These are phyloP conservation scores for Agrochola lota DNA, from an alignment of 2,888 invertebrate genomes.

Conservation along the genomic window DNA sequence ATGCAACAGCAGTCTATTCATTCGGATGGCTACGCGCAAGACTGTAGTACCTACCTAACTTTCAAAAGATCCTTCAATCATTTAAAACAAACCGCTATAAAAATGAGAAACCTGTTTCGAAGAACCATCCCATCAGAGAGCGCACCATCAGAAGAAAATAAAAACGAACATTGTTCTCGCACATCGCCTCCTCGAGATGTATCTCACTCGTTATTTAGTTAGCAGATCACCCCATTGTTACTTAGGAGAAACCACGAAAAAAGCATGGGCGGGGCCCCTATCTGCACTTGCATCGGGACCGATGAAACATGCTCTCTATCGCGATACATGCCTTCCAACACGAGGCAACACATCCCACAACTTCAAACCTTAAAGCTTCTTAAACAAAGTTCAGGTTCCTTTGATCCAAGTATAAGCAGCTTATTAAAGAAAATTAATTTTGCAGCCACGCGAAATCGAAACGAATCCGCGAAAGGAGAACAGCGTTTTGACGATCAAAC, in stretches of 20 bases:
- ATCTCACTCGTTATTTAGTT: slow-evolving; percentile 89
- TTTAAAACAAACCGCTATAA: slow-evolving; percentile 68
- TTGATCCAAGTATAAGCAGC: slow-evolving; percentile 69
- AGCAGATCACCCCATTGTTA: slow-evolving; percentile 90
- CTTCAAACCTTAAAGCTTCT: slow-evolving; percentile 59
- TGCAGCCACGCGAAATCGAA: slow-evolving; percentile 87
- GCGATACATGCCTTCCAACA: slow-evolving; percentile 88
- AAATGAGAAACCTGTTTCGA: slow-evolving; percentile 66
- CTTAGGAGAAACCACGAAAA: slow-evolving; percentile 89
- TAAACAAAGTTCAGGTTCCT: slow-evolving; percentile 70
- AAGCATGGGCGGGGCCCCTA: slow-evolving; percentile 89
- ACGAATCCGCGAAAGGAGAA: slow-evolving; percentile 82
- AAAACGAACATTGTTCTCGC: slow-evolving; percentile 79
- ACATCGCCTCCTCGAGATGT: slow-evolving; percentile 80
- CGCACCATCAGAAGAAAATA: slow-evolving; percentile 73
- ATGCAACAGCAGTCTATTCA: slow-evolving; percentile 15
- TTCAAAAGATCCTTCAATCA: slow-evolving; percentile 59
- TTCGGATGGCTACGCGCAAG: slow-evolving; percentile 19
- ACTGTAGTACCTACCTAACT: neutral
- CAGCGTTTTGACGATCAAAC: slow-evolving; percentile 67
- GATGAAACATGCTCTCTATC: slow-evolving; percentile 88
- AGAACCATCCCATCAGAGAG: slow-evolving; percentile 70
- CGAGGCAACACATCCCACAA: slow-evolving; percentile 67
- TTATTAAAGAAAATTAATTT: slow-evolving; percentile 91
- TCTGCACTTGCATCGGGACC: slow-evolving; percentile 83